Conservation (phyloP, 2,113 vertebrate species). For the Etheostoma spectabile region DNA sequence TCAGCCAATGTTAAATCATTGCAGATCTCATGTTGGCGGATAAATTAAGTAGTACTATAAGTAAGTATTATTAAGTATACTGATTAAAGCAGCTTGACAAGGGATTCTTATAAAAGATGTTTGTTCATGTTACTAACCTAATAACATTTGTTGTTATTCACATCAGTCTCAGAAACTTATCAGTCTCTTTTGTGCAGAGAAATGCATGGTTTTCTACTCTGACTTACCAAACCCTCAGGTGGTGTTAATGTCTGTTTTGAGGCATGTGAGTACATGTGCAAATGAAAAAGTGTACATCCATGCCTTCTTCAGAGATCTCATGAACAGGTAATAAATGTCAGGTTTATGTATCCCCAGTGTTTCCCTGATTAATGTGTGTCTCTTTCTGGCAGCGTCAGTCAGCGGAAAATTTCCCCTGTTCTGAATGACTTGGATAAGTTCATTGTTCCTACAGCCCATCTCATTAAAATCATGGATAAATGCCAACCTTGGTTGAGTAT, state of each 20-base stretch:
- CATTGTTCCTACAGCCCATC: constrained; percentile 61
- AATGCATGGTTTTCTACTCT: background rate
- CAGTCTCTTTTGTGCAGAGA: background rate
- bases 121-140: background rate
- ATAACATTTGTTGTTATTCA: background rate
- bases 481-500: constrained; percentile 50
- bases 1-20: background rate
- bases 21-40: background rate
- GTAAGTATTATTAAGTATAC: too few relatives aligned
- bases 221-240: background rate
- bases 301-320: background rate
- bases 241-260: background rate
- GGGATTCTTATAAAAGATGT: background rate
- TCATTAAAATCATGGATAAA: constrained; percentile 75
- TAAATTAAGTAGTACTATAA: background rate
- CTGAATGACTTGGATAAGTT: constrained; percentile 63
- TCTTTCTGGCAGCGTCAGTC: constrained; percentile 32
- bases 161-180: background rate
- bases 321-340: background rate
- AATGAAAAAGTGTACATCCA: background rate
- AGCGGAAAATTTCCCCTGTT: constrained; percentile 29
- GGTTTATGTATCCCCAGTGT: constrained; percentile 20
- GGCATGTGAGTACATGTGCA: constrained; percentile 5
- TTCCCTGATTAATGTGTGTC: constrained; percentile 41
- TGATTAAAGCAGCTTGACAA: background rate